Evolutionary conservation across 1,140 invertebrate species (phyloP).

Genomic region (Semibalanus balanoides): DNA sequence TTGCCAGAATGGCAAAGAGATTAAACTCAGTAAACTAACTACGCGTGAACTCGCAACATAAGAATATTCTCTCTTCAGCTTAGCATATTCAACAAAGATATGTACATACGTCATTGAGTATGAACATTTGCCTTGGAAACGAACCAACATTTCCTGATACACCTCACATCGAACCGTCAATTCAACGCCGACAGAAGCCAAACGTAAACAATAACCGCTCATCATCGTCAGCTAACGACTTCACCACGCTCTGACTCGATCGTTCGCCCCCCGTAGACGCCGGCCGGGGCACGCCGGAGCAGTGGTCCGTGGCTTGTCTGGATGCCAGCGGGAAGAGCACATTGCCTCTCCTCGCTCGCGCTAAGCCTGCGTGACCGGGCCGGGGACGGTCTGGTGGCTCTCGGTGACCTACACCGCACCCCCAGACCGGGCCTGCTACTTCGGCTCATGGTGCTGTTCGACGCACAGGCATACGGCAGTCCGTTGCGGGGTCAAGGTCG

Average conservation of each 20-base stretch:
- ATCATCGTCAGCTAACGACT: neutral
- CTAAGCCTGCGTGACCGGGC: slow-evolving; percentile 64
- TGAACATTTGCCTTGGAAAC: too few relatives aligned
- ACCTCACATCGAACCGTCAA: too few relatives aligned
- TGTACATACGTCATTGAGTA: too few relatives aligned
- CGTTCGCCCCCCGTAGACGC: slow-evolving; percentile 40
- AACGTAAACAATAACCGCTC: too few relatives aligned
- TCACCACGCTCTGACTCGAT: neutral
- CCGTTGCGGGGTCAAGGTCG: slow-evolving; percentile 60
- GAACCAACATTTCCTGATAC: too few relatives aligned
- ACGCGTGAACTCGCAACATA: too few relatives aligned
- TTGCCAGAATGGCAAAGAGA: neutral
- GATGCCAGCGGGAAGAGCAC: slow-evolving; percentile 50
- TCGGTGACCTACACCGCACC: slow-evolving; percentile 71
- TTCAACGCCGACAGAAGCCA: too few relatives aligned
- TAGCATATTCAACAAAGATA: too few relatives aligned
- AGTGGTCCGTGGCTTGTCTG: slow-evolving; percentile 65
- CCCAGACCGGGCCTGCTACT: slow-evolving; percentile 58
- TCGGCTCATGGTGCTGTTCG: slow-evolving; percentile 78
- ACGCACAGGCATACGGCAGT: slow-evolving; percentile 66
- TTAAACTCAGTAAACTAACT: neutral
- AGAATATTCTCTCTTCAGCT: too few relatives aligned
- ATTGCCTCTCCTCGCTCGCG: slow-evolving; percentile 44
- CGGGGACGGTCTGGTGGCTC: slow-evolving; percentile 57
- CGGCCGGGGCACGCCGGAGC: slow-evolving; percentile 65